phyloP scores from a whole-genome alignment of 2,113 vertebrate species.

The Noturus placidus region DNA sequence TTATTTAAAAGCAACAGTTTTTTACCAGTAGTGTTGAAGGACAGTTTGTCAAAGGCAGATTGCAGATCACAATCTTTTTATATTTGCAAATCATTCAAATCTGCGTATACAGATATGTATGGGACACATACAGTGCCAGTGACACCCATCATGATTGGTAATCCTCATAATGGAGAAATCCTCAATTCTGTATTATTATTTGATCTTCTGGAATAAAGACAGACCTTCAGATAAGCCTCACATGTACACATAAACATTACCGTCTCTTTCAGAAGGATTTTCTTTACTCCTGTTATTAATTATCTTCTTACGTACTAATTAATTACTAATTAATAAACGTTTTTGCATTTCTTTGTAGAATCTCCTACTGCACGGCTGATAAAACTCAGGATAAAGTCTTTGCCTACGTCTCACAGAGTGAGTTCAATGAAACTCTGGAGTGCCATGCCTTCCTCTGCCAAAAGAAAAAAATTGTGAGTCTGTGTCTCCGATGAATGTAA shows the following conservation, averaged over 20 bases:
- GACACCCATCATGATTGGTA: neutral
- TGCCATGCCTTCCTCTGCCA: slow-evolving; percentile 89
- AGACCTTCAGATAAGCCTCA: neutral
- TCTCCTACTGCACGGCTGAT: slow-evolving; percentile 91
- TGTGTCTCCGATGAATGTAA: neutral
- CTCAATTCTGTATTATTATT: neutral
- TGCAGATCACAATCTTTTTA: neutral
- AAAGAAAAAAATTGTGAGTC: slow-evolving; percentile 89
- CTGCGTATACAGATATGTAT: neutral
- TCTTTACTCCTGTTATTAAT: neutral
- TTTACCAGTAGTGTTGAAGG: neutral
- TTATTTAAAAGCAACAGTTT: neutral
- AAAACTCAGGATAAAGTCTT: slow-evolving; percentile 94
- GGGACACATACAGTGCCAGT: neutral
- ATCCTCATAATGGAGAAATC: neutral
- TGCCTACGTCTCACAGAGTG: slow-evolving; percentile 87
- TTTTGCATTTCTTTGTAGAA: slow-evolving; percentile 69
- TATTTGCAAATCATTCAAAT: neutral
- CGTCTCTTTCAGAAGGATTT: neutral
- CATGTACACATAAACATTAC: neutral
- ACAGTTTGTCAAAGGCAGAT: neutral
- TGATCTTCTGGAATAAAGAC: neutral
- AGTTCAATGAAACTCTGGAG: slow-evolving; percentile 82
- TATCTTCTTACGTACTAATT: neutral
- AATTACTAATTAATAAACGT: neutral